These are phyloP conservation scores for Lethrus apterus DNA, from an alignment of 1,140 invertebrate species.

Conservation along the genomic window DNA sequence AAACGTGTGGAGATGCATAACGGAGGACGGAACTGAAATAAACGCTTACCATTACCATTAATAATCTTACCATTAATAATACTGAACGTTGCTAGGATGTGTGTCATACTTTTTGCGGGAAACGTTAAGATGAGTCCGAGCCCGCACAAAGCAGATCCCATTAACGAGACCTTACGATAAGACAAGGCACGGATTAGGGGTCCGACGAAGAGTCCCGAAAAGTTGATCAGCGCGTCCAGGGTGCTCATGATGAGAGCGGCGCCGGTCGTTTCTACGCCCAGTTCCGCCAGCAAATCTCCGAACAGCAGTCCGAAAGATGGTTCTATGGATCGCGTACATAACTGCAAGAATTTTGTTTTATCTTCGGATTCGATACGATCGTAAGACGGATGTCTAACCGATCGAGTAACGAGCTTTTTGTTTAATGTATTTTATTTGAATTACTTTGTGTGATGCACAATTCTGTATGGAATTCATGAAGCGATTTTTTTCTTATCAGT, in stretches of 20 bases:
- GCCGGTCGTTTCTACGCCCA: constrained; percentile 61
- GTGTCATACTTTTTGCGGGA: constrained; percentile 59
- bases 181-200: constrained; percentile 65
- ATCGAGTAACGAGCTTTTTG: too few species aligned
- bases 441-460: too few species aligned
- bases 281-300: constrained; percentile 57
- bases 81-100: constrained; percentile 67
- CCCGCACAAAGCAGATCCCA: constrained; percentile 56
- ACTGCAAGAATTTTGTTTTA: too few species aligned
- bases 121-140: constrained; percentile 59
- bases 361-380: too few species aligned
- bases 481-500: too few species aligned
- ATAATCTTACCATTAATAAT: constrained; percentile 58
- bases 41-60: background rate
- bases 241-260: constrained; percentile 65
- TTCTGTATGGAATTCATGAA: too few species aligned
- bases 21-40: too few species aligned
- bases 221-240: constrained; percentile 66
- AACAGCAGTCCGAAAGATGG: constrained; percentile 71
- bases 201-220: constrained; percentile 67
- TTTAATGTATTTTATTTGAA: too few species aligned
- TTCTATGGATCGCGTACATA: constrained; percentile 66
- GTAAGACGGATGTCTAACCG: too few species aligned
- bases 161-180: constrained; percentile 63
- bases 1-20: too few species aligned